phyloP scores from a whole-genome alignment of 2,888 invertebrate genomes.

The Conchocele bisecta region DNA sequence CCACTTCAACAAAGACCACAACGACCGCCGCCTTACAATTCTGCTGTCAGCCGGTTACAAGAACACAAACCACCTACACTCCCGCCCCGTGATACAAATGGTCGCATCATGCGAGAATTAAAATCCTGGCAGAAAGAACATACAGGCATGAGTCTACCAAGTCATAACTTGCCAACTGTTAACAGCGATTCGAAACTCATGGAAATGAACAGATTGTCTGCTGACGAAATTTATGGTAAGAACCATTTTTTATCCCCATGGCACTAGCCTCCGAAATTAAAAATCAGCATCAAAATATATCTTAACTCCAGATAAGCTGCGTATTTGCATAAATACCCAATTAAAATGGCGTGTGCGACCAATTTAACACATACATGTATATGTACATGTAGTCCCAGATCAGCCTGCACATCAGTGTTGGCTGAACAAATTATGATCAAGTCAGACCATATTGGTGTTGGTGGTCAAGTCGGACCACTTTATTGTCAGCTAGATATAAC shows the following conservation, averaged over 20 bases:
- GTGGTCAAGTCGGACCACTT: no score
- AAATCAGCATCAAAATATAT: no score
- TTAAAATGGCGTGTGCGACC: no score
- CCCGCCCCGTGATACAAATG: constrained; percentile 70
- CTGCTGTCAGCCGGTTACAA: constrained; percentile 1
- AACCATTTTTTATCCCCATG: not conserved
- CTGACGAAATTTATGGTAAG: constrained; percentile 56
- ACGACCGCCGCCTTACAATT: constrained; percentile 46
- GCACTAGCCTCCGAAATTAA: no score
- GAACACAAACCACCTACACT: constrained; percentile 63
- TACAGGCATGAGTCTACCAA: constrained; percentile 13
- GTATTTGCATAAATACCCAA: no score
- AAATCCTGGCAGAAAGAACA: constrained; percentile 75
- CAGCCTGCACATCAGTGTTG: no score
- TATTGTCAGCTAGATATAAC: no score
- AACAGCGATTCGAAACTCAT: constrained; percentile 59
- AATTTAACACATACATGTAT: no score
- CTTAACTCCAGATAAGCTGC: no score
- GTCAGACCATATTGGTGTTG: no score
- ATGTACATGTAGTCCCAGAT: no score
- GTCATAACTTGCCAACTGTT: constrained; percentile 29
- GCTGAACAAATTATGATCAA: no score
- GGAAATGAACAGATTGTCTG: constrained; percentile 26
- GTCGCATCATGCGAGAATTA: constrained; percentile 66
- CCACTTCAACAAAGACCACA: constrained; percentile 62